These are phyloP conservation scores for Drosophila bocki DNA, from an alignment of 1,140 invertebrate genomes.

Conservation along the genomic window DNA sequence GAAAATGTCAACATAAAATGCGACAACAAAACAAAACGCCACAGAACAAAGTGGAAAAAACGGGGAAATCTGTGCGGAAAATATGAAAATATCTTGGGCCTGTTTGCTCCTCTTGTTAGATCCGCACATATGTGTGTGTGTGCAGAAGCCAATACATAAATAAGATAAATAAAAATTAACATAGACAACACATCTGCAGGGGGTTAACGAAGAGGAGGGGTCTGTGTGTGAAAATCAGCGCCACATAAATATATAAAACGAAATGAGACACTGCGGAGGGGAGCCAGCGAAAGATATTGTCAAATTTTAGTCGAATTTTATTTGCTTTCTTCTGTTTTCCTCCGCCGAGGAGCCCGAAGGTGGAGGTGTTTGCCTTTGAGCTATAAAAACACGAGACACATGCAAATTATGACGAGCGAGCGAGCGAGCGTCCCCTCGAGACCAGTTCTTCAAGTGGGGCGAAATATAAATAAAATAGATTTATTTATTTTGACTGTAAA, in stretches of 20 bases:
- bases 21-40: slow-evolving; percentile 25
- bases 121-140: slow-evolving; percentile 19
- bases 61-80: slow-evolving; percentile 44
- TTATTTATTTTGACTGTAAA: slow-evolving; percentile 49
- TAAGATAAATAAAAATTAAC: slow-evolving; percentile 79
- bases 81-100: slow-evolving; percentile 54
- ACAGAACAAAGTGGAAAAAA: slow-evolving; percentile 34
- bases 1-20: slow-evolving; percentile 52
- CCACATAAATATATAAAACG: slow-evolving; percentile 59
- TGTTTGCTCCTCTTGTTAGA: slow-evolving; percentile 33
- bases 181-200: slow-evolving; percentile 59
- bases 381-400: slow-evolving; percentile 68
- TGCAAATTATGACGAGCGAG: slow-evolving; percentile 57
- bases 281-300: slow-evolving; percentile 49
- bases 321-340: slow-evolving; percentile 43
- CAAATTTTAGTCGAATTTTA: slow-evolving; percentile 58
- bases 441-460: slow-evolving; percentile 18
- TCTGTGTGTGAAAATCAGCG: slow-evolving; percentile 43
- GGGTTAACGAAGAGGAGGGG: not conserved
- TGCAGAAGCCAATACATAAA: slow-evolving; percentile 59
- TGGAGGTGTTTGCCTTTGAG: slow-evolving; percentile 27
- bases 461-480: slow-evolving; percentile 43
- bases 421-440: slow-evolving; percentile 2
- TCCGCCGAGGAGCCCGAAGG: not conserved
- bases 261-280: slow-evolving; percentile 33